Percentiles rank a stretch among this genome's conserved stretches.
These are phyloP conservation scores for Cremastobaeus sp. DNA, from an alignment of 2,888 invertebrate species.

Conservation along the genomic window DNA sequence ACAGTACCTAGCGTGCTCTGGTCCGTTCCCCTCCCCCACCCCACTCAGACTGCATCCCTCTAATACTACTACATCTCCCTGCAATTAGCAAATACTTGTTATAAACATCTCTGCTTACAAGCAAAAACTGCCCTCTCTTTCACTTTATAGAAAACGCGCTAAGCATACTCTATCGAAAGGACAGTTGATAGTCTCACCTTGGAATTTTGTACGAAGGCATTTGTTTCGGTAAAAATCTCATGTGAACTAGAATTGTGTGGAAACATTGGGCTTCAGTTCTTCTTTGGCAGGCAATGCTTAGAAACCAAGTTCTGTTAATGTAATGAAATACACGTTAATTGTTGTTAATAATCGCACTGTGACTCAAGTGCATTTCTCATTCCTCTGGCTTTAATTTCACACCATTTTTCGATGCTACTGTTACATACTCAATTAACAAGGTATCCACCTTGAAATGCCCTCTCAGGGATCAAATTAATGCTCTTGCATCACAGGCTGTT, in stretches of 20 bases:
- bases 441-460: too few relatives aligned
- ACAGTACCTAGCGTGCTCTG: constrained; percentile 78
- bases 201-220: constrained; percentile 80
- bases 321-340: constrained; percentile 52
- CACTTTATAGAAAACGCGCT: too few relatives aligned
- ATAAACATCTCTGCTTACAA: not conserved
- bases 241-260: constrained; percentile 80
- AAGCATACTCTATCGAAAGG: too few relatives aligned
- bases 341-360: constrained; percentile 44
- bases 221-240: constrained; percentile 80
- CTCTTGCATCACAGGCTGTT: too few relatives aligned
- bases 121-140: not conserved
- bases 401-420: constrained; percentile 29
- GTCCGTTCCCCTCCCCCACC: constrained; percentile 77
- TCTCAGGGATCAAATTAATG: too few relatives aligned
- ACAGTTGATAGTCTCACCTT: constrained; percentile 71
- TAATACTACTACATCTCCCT: constrained; percentile 79
- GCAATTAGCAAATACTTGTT: constrained; percentile 59
- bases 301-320: constrained; percentile 78
- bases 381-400: constrained; percentile 28
- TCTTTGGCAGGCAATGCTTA: constrained; percentile 81
- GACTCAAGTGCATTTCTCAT: constrained; percentile 8
- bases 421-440: not conserved
- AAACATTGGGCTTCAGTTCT: constrained; percentile 80
- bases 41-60: constrained; percentile 78